Conservation (phyloP, 30 jellyfish, hydroid and myxozoan genomes). For the Aurelia aurita complex sp. Pacific region DNA sequence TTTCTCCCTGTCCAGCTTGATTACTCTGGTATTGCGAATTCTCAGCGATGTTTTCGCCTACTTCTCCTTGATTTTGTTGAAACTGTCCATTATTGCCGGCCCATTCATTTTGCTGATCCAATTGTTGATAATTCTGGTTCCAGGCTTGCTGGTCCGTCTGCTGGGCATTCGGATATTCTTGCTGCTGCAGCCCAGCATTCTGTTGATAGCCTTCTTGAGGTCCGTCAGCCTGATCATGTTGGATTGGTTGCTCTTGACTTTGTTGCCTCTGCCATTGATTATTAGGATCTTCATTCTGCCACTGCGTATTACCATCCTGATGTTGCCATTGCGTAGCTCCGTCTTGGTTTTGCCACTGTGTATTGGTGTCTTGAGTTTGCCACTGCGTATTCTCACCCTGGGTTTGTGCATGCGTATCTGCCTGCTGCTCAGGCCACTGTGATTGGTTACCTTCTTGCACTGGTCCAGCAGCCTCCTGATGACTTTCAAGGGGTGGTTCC, state of each 20-base stretch:
- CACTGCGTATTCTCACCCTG: neutral
- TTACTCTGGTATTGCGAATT: neutral
- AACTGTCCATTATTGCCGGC: constrained; percentile 5
- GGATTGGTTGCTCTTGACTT: neutral
- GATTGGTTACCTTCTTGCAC: neutral
- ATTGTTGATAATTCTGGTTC: constrained; percentile 10
- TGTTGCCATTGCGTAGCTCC: neutral
- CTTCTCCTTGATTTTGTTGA: neutral
- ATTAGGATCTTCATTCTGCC: constrained; percentile 1
- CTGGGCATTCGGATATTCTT: neutral
- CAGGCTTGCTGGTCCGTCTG: neutral
- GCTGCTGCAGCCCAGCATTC: neutral
- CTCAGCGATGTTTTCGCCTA: neutral
- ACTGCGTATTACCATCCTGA: constrained; percentile 8
- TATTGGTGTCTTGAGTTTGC: neutral
- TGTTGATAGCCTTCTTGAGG: neutral
- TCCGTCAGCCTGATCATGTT: neutral
- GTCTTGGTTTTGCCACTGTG: neutral
- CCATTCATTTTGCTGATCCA: neutral
- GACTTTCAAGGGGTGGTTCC: neutral
- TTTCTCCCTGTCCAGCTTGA: constrained; percentile 8
- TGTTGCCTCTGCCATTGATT: constrained; percentile 5
- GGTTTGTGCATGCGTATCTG: neutral
- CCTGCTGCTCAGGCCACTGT: constrained; percentile 8
- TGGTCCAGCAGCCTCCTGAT: neutral